Conservation (phyloP, 23 tunicate species). For the Clavelina lepadiformis region DNA sequence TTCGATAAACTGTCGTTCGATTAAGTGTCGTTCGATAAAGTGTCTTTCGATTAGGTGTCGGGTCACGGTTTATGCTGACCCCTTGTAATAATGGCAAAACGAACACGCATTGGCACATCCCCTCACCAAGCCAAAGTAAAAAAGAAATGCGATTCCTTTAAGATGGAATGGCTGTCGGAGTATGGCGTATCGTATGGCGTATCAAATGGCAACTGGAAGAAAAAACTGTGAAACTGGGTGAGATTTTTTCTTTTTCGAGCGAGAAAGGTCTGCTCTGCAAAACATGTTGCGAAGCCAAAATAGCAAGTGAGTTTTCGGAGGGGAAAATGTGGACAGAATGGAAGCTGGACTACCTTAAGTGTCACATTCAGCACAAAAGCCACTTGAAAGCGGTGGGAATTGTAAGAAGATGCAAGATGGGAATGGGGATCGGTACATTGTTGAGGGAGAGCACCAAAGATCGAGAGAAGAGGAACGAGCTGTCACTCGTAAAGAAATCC, state of each 20-base stretch:
- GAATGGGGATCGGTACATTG: constrained; percentile 3
- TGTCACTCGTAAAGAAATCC: constrained; percentile 2
- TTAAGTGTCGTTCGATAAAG: no score
- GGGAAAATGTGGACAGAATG: constrained; percentile 19
- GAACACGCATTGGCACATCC: no score
- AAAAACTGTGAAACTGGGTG: constrained; percentile 2
- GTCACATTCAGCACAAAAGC: constrained; percentile 4
- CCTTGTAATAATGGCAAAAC: no score
- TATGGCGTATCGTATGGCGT: constrained; percentile 7
- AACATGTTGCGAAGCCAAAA: constrained; percentile 8
- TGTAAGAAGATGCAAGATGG: constrained; percentile 6
- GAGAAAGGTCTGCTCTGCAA: constrained; percentile 8
- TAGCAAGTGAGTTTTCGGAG: constrained; percentile 10
- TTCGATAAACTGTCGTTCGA: no score
- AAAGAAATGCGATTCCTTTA: neutral
- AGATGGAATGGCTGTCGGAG: constrained; percentile 14
- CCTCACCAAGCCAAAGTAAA: no score
- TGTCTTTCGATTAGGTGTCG: no score
- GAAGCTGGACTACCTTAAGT: constrained; percentile 12
- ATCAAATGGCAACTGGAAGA: constrained; percentile 8
- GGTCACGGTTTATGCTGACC: no score
- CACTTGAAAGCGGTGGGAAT: constrained; percentile 11
- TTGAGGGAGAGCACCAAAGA: constrained; percentile 11
- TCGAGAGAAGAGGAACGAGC: constrained; percentile 3
- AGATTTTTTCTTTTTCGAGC: constrained; percentile 5